Percentiles rank a stretch among this genome's conserved stretches.
Evolutionary conservation across 2,113 vertebrate genomes (phyloP).

Genomic region (Lepisosteus oculatus): DNA sequence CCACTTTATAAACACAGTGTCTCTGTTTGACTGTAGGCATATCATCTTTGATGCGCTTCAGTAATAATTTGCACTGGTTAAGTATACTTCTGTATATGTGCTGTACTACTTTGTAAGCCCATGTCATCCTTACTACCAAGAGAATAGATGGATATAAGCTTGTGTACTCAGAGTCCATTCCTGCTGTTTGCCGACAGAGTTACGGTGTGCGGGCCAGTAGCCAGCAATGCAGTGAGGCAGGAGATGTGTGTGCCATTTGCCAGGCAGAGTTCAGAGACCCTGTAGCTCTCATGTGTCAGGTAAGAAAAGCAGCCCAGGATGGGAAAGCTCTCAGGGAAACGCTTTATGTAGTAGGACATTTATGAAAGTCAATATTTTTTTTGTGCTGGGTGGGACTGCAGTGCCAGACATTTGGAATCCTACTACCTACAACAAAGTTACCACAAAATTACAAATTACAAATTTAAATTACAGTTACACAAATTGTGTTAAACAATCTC

Average conservation of each 20-base stretch:
- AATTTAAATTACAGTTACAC: too few relatives aligned
- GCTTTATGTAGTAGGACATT: too few relatives aligned
- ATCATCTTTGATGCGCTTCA: not conserved
- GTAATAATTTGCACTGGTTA: not conserved
- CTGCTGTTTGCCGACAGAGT: conserved; percentile 58
- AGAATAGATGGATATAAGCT: not conserved
- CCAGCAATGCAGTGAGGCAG: conserved; percentile 92
- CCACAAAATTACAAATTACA: too few relatives aligned
- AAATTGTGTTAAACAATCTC: too few relatives aligned
- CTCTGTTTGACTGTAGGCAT: too few relatives aligned
- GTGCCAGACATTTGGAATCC: too few relatives aligned
- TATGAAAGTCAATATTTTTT: too few relatives aligned
- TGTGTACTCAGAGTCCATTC: not conserved
- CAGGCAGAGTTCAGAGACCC: conserved; percentile 92
- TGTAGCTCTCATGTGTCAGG: conserved; percentile 89
- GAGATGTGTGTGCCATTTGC: conserved; percentile 92
- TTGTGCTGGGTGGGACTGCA: too few relatives aligned
- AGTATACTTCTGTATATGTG: not conserved
- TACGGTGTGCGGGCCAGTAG: conserved; percentile 86
- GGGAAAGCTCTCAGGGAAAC: too few relatives aligned
- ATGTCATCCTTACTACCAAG: not conserved
- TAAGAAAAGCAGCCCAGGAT: conserved; percentile 45
- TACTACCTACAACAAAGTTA: too few relatives aligned
- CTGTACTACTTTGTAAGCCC: not conserved
- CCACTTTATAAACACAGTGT: too few relatives aligned